phyloP scores from a whole-genome alignment of 2,113 vertebrate species.

The Megaceryle torquata region DNA sequence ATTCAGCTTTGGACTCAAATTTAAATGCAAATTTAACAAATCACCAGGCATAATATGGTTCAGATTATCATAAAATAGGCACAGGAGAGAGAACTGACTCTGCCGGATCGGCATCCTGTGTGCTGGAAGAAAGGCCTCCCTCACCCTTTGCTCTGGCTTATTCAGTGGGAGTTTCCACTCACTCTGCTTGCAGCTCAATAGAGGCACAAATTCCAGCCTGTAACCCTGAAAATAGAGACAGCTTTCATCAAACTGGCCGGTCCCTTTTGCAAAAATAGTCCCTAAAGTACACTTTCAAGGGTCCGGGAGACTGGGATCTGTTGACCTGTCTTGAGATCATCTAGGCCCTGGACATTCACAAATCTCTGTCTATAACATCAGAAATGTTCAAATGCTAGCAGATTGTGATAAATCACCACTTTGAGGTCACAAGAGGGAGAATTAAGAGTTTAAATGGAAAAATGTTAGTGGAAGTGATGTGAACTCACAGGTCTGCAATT shows the following conservation, averaged over 20 bases:
- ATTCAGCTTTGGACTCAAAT: slow-evolving; percentile 17
- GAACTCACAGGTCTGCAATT: not conserved
- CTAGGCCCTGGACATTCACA: not conserved
- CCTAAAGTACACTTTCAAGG: not conserved
- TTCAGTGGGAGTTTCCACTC: not conserved
- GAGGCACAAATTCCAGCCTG: not conserved
- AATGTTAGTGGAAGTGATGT: not conserved
- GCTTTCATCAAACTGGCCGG: not conserved
- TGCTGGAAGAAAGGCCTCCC: not conserved
- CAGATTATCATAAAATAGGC: not conserved
- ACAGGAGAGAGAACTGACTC: not conserved
- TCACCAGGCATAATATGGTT: not conserved
- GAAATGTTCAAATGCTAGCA: not conserved
- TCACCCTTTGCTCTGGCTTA: not conserved
- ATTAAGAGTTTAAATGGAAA: slow-evolving; percentile 22
- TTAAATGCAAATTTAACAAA: slow-evolving; percentile 34
- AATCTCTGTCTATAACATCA: not conserved
- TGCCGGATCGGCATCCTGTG: not conserved
- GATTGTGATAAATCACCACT: not conserved
- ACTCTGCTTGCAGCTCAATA: not conserved
- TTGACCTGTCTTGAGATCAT: not conserved
- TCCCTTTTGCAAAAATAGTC: not conserved
- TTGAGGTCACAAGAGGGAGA: not conserved
- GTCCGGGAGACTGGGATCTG: not conserved
- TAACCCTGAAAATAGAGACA: not conserved